Base-by-base conservation (phyloP, 2,797 vertebrate genomes). In the Alauda arvensis region DNA sequence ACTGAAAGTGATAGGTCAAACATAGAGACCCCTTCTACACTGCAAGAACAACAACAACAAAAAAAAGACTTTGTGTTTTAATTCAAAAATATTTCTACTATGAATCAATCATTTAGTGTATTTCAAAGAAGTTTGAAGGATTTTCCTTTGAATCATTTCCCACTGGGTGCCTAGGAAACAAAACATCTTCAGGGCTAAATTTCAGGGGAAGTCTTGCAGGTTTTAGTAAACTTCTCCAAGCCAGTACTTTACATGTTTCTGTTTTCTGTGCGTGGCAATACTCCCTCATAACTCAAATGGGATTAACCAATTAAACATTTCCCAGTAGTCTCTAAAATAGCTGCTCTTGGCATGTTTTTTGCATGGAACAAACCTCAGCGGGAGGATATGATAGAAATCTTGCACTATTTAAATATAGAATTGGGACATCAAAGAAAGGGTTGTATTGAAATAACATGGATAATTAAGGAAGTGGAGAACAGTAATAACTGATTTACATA, bases 381-480 rank as follows among this genome's bases (percentile, higher is more conserved):
- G 98, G 98, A 97, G 97, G 96, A 98, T 97, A 97, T 96, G 98
- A 98, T 98, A 97, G 97, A 98, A 98, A 98, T 98, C 98, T 97
- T 97, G 98, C 97, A 98, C 98, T 98, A 98, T 99, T 99, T 99
- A 98, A 99, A 99, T 98, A 99, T 98, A 98, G 98, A 98, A 99
- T 98, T 98, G 98, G 98, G 98, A 98, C 98, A 99, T 99, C 98
- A 99, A 99, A 99, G 98, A 97, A 97, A 96, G 97, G 96, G 97
- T 97, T 98, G 98, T 98, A 98, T 98, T 98, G 98, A 98, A 98
- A 99, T 99, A 99, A 98, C 98, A 98, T 98, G 98, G 98, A 99
- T 99, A 99, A 99, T 99, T 99, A 99, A 98, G 98, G 97, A 98
- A 98, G 98, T 98, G 97, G 98, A 98, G 98, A 98, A 98, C 97